Percentiles rank a stretch among this genome's conserved stretches.
These are phyloP conservation scores for Bucorvus abyssinicus DNA, from an alignment of 2,797 vertebrate genomes.

Conservation along the genomic window DNA sequence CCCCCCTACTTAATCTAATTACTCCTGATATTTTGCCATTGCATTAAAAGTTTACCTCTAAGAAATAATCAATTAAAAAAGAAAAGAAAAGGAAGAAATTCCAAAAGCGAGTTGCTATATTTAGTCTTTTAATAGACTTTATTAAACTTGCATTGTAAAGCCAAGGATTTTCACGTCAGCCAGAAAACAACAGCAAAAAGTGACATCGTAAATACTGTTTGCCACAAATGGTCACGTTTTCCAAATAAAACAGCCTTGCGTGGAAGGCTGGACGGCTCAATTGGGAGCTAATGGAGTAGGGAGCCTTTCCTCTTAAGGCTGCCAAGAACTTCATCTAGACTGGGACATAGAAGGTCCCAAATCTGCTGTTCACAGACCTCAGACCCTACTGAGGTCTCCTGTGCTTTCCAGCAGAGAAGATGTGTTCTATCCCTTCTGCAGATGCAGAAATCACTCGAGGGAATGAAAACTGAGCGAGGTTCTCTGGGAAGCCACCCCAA, in stretches of 20 bases:
- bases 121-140: constrained; percentile 23
- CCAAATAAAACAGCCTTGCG: constrained; percentile 31
- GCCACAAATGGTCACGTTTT: not conserved
- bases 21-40: constrained; percentile 7
- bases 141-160: not conserved
- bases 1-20: constrained; percentile 24
- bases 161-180: not conserved
- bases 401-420: not conserved
- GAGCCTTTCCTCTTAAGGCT: not conserved
- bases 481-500: not conserved
- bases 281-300: not conserved
- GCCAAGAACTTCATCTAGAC: not conserved
- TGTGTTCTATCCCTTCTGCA: accelerated
- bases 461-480: not conserved
- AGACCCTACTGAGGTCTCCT: not conserved
- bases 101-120: constrained; percentile 18
- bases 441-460: accelerated
- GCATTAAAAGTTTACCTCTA: not conserved
- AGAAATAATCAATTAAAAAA: constrained; percentile 25
- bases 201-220: not conserved
- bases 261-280: not conserved
- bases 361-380: not conserved
- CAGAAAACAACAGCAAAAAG: not conserved
- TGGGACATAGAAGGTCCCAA: not conserved
- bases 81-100: not conserved